Evolutionary conservation across 2,113 vertebrate species (phyloP), one percentile per base, ranked within the genome.

Genomic region (Garra rufa): DNA sequence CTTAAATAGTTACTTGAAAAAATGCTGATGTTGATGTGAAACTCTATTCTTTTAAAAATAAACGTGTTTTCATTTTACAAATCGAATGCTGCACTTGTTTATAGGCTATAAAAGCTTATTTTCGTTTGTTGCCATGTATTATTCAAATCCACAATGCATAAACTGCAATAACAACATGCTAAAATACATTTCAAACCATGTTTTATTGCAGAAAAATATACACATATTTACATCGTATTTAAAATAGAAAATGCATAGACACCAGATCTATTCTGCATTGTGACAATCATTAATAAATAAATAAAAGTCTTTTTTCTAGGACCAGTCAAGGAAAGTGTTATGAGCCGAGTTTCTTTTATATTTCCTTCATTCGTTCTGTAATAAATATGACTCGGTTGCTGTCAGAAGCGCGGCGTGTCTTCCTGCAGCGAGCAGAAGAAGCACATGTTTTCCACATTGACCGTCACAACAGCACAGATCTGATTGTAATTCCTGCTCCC

Each of bases 121-220:
- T 28, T 21, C 65, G 65, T 69, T 21, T n/a, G 7, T 28, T 21
- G 30, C 14, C 3, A 67, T 44, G 0, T 19, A 8, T 14, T 74
- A 4, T 17, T 74, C 0, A 19, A 30, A 48, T 7, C 14, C 13
- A 34, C 10, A 76, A 26, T 63, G 30, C 43, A 26, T 13, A 50
- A 30, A 57, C 50, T 50, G 80, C 61, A 30, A 81, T 82, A 63
- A 59, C 73, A 85, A 83, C 87, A 82, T 63, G 24, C 43, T 67
- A 48, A 61, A 44, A 63, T 28, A 65, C 26, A 50, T 69, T 63
- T 88, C 83, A 83, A 87, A 94, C 93, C 77, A 82, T 95, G 94
- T 96, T 94, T 98, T 98, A 98, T 98, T 99, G 95, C 96, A 97
- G 95, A 95, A 95, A n/a, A 96, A 96, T 96, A 96, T 96, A 94